These are phyloP conservation scores for Rhynchonycteris naso DNA, from an alignment of 2,797 vertebrate species.

Conservation along the genomic window DNA sequence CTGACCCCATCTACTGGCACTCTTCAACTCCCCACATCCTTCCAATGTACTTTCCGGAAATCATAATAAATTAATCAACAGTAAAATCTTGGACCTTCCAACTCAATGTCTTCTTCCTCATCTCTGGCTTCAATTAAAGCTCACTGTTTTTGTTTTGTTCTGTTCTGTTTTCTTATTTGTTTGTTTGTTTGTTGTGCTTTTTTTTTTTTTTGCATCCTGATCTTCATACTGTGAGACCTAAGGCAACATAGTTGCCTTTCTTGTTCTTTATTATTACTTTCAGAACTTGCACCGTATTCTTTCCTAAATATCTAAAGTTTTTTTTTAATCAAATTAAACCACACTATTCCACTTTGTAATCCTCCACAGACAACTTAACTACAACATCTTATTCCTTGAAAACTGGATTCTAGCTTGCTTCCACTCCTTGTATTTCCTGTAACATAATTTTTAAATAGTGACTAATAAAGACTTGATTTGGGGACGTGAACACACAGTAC, in stretches of 20 bases:
- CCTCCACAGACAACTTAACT: background rate
- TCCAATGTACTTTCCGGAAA: background rate
- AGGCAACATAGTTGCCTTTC: background rate
- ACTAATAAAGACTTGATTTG: too few relatives aligned
- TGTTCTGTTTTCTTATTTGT: too few relatives aligned
- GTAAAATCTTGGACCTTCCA: background rate
- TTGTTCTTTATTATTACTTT: background rate
- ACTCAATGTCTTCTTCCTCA: background rate
- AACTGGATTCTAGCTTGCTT: background rate
- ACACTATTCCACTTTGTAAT: background rate
- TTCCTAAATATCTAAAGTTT: background rate
- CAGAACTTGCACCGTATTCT: background rate
- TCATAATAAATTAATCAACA: background rate
- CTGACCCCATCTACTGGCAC: background rate
- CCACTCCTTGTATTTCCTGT: background rate
- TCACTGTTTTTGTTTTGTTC: too few relatives aligned
- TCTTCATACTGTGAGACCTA: background rate
- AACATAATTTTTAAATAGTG: too few relatives aligned
- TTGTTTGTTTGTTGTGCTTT: too few relatives aligned
- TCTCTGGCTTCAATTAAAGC: background rate
- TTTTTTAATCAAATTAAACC: background rate
- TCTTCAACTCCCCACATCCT: background rate
- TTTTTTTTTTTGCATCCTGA: accelerated
- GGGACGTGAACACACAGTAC: too few relatives aligned
- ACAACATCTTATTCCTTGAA: background rate